These are phyloP conservation scores for Eidolon helvum DNA, from an alignment of 2,113 vertebrate species.

Conservation along the genomic window DNA sequence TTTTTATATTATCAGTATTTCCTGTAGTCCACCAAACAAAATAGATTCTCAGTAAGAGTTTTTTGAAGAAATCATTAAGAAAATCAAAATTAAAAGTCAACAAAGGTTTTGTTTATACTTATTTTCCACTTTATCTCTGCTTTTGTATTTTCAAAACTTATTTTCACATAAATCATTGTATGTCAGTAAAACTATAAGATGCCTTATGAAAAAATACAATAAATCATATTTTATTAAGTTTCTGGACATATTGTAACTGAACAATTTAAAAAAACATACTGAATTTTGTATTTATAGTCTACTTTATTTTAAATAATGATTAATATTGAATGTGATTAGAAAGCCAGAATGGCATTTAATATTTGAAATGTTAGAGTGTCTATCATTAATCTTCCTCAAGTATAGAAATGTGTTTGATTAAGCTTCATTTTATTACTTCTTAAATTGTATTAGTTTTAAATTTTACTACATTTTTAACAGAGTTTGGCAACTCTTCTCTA, in stretches of 20 bases:
- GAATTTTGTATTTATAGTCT: not conserved
- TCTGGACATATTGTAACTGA: not conserved
- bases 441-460: not conserved
- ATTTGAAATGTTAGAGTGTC: not conserved
- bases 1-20: not conserved
- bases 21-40: too few species aligned
- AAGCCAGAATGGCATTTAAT: not conserved
- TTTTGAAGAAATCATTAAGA: not conserved
- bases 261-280: not conserved
- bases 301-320: slow-evolving; percentile 27
- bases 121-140: not conserved
- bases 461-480: not conserved
- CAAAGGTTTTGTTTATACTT: not conserved
- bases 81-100: not conserved
- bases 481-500: not conserved
- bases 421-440: not conserved
- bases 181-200: slow-evolving; percentile 20
- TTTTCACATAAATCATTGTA: slow-evolving; percentile 49
- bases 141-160: slow-evolving; percentile 27
- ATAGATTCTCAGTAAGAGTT: not conserved
- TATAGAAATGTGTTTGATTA: not conserved
- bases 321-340: not conserved
- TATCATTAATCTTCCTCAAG: slow-evolving; percentile 17
- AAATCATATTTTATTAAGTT: slow-evolving; percentile 44
- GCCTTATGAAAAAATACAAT: not conserved